Conservation (phyloP, 1,140 invertebrate genomes). For the Phymastichus coffea region DNA sequence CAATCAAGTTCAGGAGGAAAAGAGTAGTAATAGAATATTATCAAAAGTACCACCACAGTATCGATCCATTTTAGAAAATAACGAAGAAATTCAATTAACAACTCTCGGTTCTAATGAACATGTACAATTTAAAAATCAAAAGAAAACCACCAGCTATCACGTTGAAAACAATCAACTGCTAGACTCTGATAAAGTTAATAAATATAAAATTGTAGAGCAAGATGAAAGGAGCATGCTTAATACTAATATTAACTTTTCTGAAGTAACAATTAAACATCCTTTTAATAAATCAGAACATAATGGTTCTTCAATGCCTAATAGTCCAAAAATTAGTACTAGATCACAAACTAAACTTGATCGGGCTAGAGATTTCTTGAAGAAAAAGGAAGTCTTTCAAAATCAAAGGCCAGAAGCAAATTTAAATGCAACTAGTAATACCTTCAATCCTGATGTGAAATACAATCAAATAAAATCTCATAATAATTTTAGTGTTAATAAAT, state of each 20-base stretch:
- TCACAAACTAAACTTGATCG: neutral
- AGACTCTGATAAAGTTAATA: too few species aligned
- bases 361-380: slow-evolving; percentile 12
- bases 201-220: too few species aligned
- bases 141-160: too few species aligned
- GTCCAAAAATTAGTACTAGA: neutral
- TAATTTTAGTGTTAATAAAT: neutral
- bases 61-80: slow-evolving; percentile 13
- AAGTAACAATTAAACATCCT: slow-evolving; percentile 19
- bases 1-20: neutral
- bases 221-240: too few species aligned
- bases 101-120: slow-evolving; percentile 10
- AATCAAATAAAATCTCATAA: neutral
- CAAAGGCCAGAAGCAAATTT: too few species aligned
- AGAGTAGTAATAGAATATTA: slow-evolving; percentile 1
- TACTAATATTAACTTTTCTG: slow-evolving; percentile 26
- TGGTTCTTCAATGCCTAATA: neutral
- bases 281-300: neutral
- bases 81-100: slow-evolving; percentile 19
- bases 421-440: neutral
- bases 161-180: too few species aligned
- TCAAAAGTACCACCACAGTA: neutral
- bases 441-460: neutral
- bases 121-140: slow-evolving; percentile 1
- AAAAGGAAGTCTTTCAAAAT: slow-evolving; percentile 1